These are phyloP conservation scores for Cairina moschata DNA, from an alignment of 2,113 vertebrate species.

Conservation along the genomic window DNA sequence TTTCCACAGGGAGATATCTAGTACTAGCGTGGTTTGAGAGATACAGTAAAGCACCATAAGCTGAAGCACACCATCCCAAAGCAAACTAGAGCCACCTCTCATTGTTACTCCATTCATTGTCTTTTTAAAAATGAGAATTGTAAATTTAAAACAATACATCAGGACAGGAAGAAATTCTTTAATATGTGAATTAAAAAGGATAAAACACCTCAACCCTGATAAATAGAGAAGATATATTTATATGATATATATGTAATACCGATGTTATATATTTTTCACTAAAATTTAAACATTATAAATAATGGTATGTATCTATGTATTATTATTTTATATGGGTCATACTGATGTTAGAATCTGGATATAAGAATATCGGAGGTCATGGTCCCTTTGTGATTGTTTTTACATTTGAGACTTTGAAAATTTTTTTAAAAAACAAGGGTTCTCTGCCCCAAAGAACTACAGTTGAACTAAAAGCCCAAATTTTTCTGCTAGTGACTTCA, in stretches of 20 bases:
- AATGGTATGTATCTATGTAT: neutral
- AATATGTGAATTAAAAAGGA: neutral
- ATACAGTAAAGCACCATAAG: conserved; percentile 59
- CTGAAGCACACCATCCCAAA: conserved; percentile 28
- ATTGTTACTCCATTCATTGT: neutral
- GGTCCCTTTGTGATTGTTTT: neutral
- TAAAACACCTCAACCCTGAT: neutral
- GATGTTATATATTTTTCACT: neutral
- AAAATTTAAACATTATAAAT: neutral
- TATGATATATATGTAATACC: neutral
- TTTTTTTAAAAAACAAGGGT: neutral
- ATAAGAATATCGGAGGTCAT: neutral
- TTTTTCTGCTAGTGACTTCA: conserved; percentile 61
- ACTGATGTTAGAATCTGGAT: neutral
- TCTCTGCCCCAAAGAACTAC: conserved; percentile 34
- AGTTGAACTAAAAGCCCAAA: conserved; percentile 47
- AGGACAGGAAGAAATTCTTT: neutral
- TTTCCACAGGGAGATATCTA: conserved; percentile 80
- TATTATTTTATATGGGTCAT: neutral
- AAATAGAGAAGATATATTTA: neutral
- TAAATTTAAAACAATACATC: neutral
- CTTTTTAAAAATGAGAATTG: neutral
- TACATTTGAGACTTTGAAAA: neutral
- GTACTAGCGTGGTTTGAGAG: conserved; percentile 64
- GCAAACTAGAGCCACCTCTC: conserved; percentile 31